Evolutionary conservation across 2,113 vertebrate genomes (phyloP), one percentile per base, ranked within the genome.

Genomic region (Anser cygnoides): DNA sequence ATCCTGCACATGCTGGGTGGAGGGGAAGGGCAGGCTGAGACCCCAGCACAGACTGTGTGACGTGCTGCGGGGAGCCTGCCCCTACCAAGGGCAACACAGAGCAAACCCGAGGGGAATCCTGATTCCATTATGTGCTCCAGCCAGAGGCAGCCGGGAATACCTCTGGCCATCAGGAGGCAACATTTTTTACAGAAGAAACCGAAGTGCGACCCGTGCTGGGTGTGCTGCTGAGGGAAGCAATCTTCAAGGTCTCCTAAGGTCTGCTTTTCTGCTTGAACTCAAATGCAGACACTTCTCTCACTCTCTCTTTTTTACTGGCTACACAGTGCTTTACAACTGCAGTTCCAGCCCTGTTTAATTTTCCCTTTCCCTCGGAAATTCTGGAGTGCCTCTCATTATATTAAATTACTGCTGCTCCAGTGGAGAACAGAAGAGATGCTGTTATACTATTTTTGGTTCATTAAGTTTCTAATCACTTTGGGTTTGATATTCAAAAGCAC

Each of bases 371-470:
- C 61, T 81, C 8, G n/a, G 73, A 96, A 95, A 84, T 87, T 95
- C 90, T 67, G 15, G 33, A 90, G 29, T 74, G 67, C 5, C 8
- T 82, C n/a, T 66, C 76, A 75, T 87, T 89, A 74, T 94, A 96
- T 92, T 79, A 95, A 96, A 96, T 97, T 97, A 97, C 37, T 96
- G 76, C 63, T 1, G 35, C 93, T 95, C 59, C 37, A 84, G 58
- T 80, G 82, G 93, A 96, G 91, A 95, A 90, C 15, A 95, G 46
- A 92, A 93, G 76, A 92, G 39, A 91, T 90, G 50, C 66, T 0
- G 0, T 91, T 90, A 73, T 52, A 46, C 72, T 95, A 50, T 52
- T 92, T 92, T 91, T 3, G 11, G 67, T 80, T 93, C 86, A 91
- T 92, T 94, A 94, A 58, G 28, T 91, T 90, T 94, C 74, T 95